phyloP scores from a whole-genome alignment of 1,140 invertebrate genomes.

The Paralvinella palmiformis region DNA sequence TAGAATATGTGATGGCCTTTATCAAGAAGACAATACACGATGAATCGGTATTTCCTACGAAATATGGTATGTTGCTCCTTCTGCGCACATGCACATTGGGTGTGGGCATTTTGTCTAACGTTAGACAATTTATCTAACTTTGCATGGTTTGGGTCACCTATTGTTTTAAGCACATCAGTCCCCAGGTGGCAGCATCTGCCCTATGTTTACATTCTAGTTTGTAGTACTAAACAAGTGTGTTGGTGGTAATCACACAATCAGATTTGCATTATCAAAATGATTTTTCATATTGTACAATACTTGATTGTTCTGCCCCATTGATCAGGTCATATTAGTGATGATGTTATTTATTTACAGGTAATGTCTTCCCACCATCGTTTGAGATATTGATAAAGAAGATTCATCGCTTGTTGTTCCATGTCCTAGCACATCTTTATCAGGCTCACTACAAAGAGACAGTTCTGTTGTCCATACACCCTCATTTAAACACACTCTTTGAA shows the following conservation, averaged over 20 bases:
- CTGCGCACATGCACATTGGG: not conserved
- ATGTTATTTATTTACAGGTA: conserved; percentile 58
- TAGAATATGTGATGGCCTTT: conserved; percentile 98
- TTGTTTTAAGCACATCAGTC: not conserved
- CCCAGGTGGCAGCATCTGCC: not conserved
- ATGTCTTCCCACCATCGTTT: conserved; percentile 90
- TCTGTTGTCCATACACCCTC: conserved; percentile 42
- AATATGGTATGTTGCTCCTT: conserved; percentile 72
- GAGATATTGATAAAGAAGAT: conserved; percentile 93
- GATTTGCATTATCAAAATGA: too few relatives aligned
- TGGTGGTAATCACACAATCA: not conserved
- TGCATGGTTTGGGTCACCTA: not conserved
- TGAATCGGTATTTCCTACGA: conserved; percentile 94
- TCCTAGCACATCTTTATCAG: conserved; percentile 95
- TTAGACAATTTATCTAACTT: not conserved
- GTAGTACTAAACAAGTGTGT: not conserved
- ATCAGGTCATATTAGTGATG: not conserved
- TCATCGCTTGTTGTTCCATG: conserved; percentile 91
- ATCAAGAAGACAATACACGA: conserved; percentile 95
- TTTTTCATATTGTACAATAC: too few relatives aligned
- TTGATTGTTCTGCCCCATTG: too few relatives aligned
- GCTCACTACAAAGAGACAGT: conserved; percentile 93
- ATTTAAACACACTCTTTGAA: conserved; percentile 92
- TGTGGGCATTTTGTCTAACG: not conserved
- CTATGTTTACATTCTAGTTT: not conserved